These are phyloP conservation scores for Protaetia brevitarsis DNA, from an alignment of 1,140 invertebrate genomes.

Conservation along the genomic window DNA sequence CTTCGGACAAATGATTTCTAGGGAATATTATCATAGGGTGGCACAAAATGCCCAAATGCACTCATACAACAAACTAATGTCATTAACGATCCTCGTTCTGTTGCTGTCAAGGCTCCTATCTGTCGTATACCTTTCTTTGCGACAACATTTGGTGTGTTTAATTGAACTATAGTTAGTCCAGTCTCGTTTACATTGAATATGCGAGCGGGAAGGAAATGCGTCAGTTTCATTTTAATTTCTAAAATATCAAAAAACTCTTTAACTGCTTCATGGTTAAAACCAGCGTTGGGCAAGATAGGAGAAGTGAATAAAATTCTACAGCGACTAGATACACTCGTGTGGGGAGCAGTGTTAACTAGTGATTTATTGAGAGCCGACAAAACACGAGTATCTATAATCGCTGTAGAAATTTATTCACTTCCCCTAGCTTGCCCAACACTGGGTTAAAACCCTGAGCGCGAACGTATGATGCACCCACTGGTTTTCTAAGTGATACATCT, in stretches of 20 bases:
- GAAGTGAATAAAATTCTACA: too few species aligned
- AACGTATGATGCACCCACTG: constrained; percentile 10
- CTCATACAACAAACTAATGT: constrained; percentile 42
- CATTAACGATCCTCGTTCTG: constrained; percentile 49
- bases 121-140: constrained; percentile 41
- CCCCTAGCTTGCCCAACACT: too few species aligned
- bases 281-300: too few species aligned
- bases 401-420: too few species aligned
- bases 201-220: constrained; percentile 34
- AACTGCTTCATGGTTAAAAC: constrained; percentile 42
- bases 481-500: neutral
- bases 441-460: constrained; percentile 9
- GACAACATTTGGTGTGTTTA: constrained; percentile 39
- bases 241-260: constrained; percentile 43
- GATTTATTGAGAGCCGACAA: too few species aligned
- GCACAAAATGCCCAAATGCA: constrained; percentile 43
- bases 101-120: constrained; percentile 49
- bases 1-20: constrained; percentile 36
- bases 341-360: too few species aligned
- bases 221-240: constrained; percentile 35
- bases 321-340: too few species aligned
- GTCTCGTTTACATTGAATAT: constrained; percentile 48
- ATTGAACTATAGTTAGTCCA: constrained; percentile 41
- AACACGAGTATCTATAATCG: too few species aligned
- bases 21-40: constrained; percentile 46